phyloP scores from a whole-genome alignment of 2,888 invertebrate species.

The Scaptomyza reducta region DNA sequence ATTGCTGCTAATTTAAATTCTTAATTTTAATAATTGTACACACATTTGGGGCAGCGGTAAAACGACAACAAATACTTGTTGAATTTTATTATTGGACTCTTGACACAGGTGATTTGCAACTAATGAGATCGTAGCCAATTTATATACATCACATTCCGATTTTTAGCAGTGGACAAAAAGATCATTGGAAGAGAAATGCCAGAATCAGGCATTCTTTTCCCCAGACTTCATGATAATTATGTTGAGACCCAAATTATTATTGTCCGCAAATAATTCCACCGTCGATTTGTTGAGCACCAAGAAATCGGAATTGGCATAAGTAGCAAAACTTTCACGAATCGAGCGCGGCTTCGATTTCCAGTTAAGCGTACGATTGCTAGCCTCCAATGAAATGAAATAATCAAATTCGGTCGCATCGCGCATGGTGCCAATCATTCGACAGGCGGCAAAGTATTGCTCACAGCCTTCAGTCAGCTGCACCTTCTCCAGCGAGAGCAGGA shows the following conservation, averaged over 20 bases:
- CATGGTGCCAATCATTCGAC: constrained; percentile 98
- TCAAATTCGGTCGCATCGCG: constrained; percentile 99
- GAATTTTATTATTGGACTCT: constrained; percentile 19
- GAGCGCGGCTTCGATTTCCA: constrained; percentile 98
- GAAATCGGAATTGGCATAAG: constrained; percentile 98
- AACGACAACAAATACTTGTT: background rate
- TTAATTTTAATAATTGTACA: background rate
- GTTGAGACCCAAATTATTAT: constrained; percentile 99
- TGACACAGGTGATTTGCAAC: constrained; percentile 15
- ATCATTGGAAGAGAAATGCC: background rate
- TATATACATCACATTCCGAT: constrained; percentile 22
- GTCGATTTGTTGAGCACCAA: constrained; percentile 99
- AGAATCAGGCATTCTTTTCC: constrained; percentile 6
- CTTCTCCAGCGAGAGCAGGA: constrained; percentile 99
- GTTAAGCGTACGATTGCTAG: constrained; percentile 85
- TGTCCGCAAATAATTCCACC: constrained; percentile 99
- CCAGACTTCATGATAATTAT: constrained; percentile 92
- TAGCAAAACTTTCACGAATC: constrained; percentile 99
- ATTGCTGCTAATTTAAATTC: constrained; percentile 1
- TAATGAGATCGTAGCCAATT: constrained; percentile 9
- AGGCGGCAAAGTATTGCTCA: constrained; percentile 98
- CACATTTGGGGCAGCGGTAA: no score
- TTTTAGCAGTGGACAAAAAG: background rate
- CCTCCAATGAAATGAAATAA: constrained; percentile 93
- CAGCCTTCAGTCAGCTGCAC: constrained; percentile 98